phyloP scores from a whole-genome alignment of 37 sponge, comb jelly and placozoan genomes.

The Petrosia ficiformis region DNA sequence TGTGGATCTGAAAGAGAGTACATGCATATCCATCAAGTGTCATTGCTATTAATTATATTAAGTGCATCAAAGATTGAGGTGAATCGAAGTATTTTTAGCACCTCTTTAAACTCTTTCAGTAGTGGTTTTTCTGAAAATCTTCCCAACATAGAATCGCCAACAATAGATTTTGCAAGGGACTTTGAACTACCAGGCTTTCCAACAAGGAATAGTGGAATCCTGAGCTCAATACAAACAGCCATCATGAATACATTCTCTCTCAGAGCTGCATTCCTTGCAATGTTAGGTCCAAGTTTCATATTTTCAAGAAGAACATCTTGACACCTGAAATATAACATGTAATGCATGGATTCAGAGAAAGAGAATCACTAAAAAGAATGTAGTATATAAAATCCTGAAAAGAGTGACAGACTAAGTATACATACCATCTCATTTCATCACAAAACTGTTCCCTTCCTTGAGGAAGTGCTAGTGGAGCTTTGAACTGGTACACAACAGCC shows the following conservation, averaged over 20 bases:
- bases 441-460: conserved; percentile 39
- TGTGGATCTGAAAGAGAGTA: conserved; percentile 45
- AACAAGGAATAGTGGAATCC: conserved; percentile 96
- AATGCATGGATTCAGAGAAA: not conserved
- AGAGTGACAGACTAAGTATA: not conserved
- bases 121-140: conserved; percentile 21
- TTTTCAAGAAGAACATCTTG: conserved; percentile 56
- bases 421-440: conserved; percentile 64
- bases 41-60: not conserved
- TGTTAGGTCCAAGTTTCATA: conserved; percentile 56
- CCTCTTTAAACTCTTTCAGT: conserved; percentile 56
- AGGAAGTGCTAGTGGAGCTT: conserved; percentile 36
- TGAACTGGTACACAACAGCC: conserved; percentile 28
- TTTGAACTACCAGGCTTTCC: conserved; percentile 99
- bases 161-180: conserved; percentile 87
- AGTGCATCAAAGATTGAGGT: not conserved
- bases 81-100: not conserved
- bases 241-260: conserved; percentile 99
- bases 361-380: not conserved
- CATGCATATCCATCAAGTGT: not conserved
- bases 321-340: conserved; percentile 34
- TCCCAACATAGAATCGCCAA: conserved; percentile 84
- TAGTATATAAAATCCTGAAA: no score
- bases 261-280: conserved; percentile 92
- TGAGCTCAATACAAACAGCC: conserved; percentile 92